Evolutionary conservation across 92 coral and sea anemone species (phyloP), one percentile per base, ranked within the genome.

Genomic region (Phymanthus crucifer): DNA sequence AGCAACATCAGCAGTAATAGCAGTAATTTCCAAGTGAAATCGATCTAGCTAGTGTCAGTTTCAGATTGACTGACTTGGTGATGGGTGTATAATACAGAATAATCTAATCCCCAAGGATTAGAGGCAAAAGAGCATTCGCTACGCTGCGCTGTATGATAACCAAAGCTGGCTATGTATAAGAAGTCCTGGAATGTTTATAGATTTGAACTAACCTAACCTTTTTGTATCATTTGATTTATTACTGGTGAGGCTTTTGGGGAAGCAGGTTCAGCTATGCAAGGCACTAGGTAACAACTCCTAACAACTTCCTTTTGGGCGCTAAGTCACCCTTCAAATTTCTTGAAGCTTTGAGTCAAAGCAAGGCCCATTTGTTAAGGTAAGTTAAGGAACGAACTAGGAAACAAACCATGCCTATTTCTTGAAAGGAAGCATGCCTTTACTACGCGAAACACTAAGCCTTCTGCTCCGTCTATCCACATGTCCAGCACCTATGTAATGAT

Each of bases 121-220:
- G 29, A 77, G n/a, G 81, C 45, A 23, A 14, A 12, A 77, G 40
- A 65, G 72, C 68, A 77, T 77, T 61, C 64, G 64, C 64, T 70
- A 71, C 37, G 7, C 34, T 35, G 52, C 36, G 14, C 78, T 3
- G 34, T 31, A 65, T 37, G 81, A 77, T 77, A 77, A 77, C 81
- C 29, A 77, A 77, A 77, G 71, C 81, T 76, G 70, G 34, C 24
- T 71, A 10, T 29, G 24, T 27, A 43, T 54, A 57, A 40, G 58
- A 43, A 26, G 57, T 66, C 58, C 6, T 64, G 81, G 81, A 77
- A 77, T 77, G 81, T 40, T 77, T 77, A 77, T 77, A 38, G 81
- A 40, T 77, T 77, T 77, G 81, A 77, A 77, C 81, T 54, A n/a
- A 27, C 16, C 33, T 61, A 24, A 61, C 32, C 33, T 61, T 27